Evolutionary conservation across 2,797 vertebrate genomes (phyloP), one percentile per base, ranked within the genome.

Genomic region (Myripristis jacobus): DNA sequence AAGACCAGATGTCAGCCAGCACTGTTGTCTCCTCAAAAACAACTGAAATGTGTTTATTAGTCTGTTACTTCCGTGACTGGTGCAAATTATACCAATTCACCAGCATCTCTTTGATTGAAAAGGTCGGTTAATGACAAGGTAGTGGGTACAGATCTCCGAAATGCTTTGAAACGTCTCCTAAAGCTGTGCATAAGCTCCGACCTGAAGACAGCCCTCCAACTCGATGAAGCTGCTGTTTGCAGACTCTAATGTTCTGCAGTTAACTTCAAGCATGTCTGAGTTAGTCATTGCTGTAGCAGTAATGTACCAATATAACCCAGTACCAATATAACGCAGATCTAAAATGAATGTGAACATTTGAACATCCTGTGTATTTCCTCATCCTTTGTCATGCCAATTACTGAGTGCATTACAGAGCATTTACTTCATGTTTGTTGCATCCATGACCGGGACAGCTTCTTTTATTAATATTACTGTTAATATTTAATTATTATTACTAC

Each of bases 61-160:
- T 51, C 29, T 80, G 79, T 78, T 48, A 76, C 85, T 89, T 91
- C 74, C 81, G 51, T 62, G 53, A 53, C 77, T 63, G 63, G 21
- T 69, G 70, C 47, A 89, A 89, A 92, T 91, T 66, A 89, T 64
- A 86, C 76, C 57, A 71, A 80, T 71, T 77, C 41, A 16, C 22
- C 64, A 48, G 73, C 76, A 24, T 79, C 22, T 72, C 41, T 86
- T 84, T 89, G 82, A 88, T 79, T 75, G 66, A 75, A 73, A 53
- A 43, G 44, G 51, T 47, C 3, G 8, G 43, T 25, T 91, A 91
- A 92, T 90, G 84, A 90, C 87, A 92, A 88, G 89, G 85, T 78
- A 62, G 61, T 43, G 60, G 72, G 53, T 53, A 58, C 10, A 19
- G 27, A 67, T 56, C 77, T 88, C 79, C 79, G 55, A 80, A 79